phyloP scores from a whole-genome alignment of 2,888 invertebrate species.

The Elgonia sp. region DNA sequence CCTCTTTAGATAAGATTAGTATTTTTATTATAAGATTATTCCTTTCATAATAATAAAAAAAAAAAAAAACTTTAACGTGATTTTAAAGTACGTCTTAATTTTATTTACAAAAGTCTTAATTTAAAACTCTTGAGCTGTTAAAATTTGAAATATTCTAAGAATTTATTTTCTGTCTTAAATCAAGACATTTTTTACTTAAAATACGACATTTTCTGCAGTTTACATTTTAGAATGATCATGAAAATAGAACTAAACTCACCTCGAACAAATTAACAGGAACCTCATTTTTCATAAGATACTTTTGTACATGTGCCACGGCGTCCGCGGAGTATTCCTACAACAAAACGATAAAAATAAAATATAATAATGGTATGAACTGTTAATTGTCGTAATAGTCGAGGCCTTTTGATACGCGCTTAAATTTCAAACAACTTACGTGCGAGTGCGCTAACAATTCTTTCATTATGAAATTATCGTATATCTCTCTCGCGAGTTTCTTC shows the following conservation, averaged over 20 bases:
- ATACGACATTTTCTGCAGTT: too few species aligned
- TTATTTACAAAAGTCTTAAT: too few species aligned
- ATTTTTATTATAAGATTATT: too few species aligned
- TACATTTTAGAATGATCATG: too few species aligned
- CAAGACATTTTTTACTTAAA: too few species aligned
- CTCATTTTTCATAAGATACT: conserved; percentile 98
- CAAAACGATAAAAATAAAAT: conserved; percentile 79
- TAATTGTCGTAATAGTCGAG: conserved; percentile 37
- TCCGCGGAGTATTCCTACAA: conserved; percentile 99
- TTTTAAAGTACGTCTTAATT: too few species aligned
- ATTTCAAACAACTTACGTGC: conserved; percentile 92
- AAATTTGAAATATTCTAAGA: too few species aligned
- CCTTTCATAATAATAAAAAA: too few species aligned
- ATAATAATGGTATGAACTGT: neutral
- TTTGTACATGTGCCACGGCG: conserved; percentile 98
- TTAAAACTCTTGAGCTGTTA: too few species aligned
- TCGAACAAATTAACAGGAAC: conserved; percentile 99
- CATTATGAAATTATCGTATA: conserved; percentile 99
- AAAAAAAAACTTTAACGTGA: too few species aligned
- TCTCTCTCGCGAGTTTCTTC: conserved; percentile 97
- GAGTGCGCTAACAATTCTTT: conserved; percentile 99
- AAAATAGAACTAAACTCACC: conserved; percentile 88
- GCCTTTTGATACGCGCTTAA: conserved; percentile 41
- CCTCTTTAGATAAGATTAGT: too few species aligned
- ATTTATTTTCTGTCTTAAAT: too few species aligned